Evolutionary conservation across 2,113 vertebrate species (phyloP).

Genomic region (Montifringilla adamsi): DNA sequence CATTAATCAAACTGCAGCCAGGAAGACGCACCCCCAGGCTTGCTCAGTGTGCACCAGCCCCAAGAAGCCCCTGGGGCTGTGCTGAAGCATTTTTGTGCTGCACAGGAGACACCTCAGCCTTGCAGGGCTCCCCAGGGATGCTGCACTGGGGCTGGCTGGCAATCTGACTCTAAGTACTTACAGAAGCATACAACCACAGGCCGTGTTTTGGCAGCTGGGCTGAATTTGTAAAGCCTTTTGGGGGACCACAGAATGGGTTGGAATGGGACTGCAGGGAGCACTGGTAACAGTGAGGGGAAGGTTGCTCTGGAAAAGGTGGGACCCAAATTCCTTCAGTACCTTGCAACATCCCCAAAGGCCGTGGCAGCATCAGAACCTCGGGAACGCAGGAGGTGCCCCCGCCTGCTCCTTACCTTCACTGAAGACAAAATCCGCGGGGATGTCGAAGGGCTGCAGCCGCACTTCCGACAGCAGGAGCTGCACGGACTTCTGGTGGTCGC

Average conservation of each 20-base stretch:
- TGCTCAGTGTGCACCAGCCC: not conserved
- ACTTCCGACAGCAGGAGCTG: slow-evolving; percentile 86
- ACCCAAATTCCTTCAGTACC: not conserved
- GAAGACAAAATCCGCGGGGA: slow-evolving; percentile 91
- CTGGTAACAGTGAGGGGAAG: not conserved
- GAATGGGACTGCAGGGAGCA: not conserved
- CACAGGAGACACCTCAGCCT: not conserved
- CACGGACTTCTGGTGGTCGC: slow-evolving; percentile 89
- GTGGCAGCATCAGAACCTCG: fast-evolving
- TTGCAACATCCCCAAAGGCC: not conserved
- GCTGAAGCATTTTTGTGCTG: not conserved
- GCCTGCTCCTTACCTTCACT: slow-evolving; percentile 82
- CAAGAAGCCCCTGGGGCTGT: not conserved
- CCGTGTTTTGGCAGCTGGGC: not conserved
- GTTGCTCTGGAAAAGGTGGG: not conserved
- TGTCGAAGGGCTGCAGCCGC: slow-evolving; percentile 96
- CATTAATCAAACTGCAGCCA: not conserved
- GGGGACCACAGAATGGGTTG: not conserved
- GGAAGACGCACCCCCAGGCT: fast-evolving
- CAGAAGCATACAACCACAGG: fast-evolving
- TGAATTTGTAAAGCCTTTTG: not conserved
- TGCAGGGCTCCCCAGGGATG: not conserved
- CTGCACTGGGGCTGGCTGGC: not conserved
- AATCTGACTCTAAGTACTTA: not conserved
- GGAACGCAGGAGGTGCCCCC: not conserved